These are phyloP conservation scores for Dasyurus viverrinus DNA, from an alignment of 2,113 vertebrate species.

Conservation along the genomic window DNA sequence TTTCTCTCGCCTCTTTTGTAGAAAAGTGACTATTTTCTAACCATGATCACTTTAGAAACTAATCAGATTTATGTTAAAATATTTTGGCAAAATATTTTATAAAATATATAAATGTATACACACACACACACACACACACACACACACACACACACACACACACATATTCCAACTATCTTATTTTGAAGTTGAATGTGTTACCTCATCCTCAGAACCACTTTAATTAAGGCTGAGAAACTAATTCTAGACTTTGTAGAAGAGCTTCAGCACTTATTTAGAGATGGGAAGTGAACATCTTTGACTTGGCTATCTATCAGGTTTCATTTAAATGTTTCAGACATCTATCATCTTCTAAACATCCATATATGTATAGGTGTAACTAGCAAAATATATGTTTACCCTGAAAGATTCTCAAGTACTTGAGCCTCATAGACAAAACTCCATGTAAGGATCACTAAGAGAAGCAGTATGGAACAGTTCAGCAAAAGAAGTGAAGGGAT, in stretches of 20 bases:
- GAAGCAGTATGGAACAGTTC: conserved; percentile 28
- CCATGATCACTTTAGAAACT: not conserved
- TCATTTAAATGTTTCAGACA: conserved; percentile 48
- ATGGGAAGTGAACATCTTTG: conserved; percentile 4
- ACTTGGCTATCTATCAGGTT: conserved; percentile 22
- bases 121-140: too few species aligned
- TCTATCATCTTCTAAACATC: conserved; percentile 34
- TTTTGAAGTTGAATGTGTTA: conserved; percentile 25
- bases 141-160: not conserved
- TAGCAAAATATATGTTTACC: conserved; percentile 57
- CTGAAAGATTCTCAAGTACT: conserved; percentile 41
- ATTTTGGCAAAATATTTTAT: not conserved
- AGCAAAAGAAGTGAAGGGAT: conserved; percentile 56
- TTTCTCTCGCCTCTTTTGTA: not conserved
- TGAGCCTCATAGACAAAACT: conserved; percentile 30
- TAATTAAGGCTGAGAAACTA: conserved; percentile 22
- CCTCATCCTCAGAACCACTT: not conserved
- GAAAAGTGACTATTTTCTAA: not conserved
- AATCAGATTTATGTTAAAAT: not conserved
- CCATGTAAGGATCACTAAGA: not conserved
- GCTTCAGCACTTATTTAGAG: not conserved
- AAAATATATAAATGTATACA: too few species aligned
- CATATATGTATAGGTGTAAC: conserved; percentile 35
- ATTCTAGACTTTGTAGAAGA: not conserved
- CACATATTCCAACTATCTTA: not conserved